A percentile compares a stretch with the other conserved stretches of the same genome.
These are phyloP conservation scores for Thalassophryne amazonica DNA, from an alignment of 2,797 vertebrate species.

Conservation along the genomic window DNA sequence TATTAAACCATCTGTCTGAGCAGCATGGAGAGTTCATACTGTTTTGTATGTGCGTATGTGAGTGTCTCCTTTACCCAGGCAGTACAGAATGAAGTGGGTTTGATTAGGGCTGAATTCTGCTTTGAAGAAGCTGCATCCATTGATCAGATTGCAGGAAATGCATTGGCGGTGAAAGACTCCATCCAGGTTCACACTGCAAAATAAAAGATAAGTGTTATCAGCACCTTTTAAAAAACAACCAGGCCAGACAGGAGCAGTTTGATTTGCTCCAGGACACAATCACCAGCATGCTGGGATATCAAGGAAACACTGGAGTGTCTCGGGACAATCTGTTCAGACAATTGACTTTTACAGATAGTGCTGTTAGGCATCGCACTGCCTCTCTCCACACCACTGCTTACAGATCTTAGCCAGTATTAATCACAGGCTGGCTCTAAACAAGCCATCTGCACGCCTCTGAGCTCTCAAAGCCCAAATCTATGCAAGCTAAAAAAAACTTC, in stretches of 20 bases:
- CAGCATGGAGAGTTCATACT: background rate
- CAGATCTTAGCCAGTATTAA: conserved; percentile 37
- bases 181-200: conserved; percentile 75
- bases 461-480: conserved; percentile 12
- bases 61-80: conserved; percentile 71
- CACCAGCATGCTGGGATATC: conserved; percentile 15
- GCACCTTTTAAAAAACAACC: background rate
- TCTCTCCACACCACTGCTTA: conserved; percentile 9
- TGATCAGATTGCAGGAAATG: conserved; percentile 78
- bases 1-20: conserved; percentile 13
- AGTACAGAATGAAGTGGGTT: conserved; percentile 79
- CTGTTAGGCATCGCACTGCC: conserved; percentile 2
- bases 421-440: conserved; percentile 27
- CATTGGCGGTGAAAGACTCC: conserved; percentile 79
- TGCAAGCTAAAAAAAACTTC: conserved; percentile 43
- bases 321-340: conserved; percentile 14
- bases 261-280: conserved; percentile 9
- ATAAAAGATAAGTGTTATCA: conserved; percentile 25
- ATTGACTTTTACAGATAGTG: conserved; percentile 29
- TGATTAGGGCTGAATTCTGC: conserved; percentile 79
- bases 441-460: conserved; percentile 18
- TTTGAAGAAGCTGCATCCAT: conserved; percentile 78
- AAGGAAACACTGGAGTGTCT: conserved; percentile 4
- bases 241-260: background rate
- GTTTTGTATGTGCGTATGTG: background rate